Evolutionary conservation across 23 tunicate species (phyloP).

Genomic region (Phallusia fumigata): DNA sequence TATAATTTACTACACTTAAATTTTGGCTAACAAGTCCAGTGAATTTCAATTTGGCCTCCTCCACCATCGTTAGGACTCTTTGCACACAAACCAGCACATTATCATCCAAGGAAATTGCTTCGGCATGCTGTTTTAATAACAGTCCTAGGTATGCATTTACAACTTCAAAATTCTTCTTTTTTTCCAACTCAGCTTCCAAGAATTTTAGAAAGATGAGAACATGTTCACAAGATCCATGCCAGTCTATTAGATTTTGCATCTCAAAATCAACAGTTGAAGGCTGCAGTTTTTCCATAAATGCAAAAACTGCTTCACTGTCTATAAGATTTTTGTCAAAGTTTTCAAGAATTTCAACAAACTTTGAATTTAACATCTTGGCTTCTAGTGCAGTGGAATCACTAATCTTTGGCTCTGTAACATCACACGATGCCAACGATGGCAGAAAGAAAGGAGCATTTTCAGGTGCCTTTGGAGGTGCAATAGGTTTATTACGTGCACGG

Average conservation of each 20-base stretch:
- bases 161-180: slow-evolving; percentile 73
- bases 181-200: slow-evolving; percentile 28
- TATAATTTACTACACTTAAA: slow-evolving; percentile 60
- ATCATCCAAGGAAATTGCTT: slow-evolving; percentile 15
- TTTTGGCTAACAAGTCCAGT: slow-evolving; percentile 47
- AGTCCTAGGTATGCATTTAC: slow-evolving; percentile 72
- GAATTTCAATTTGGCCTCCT: slow-evolving; percentile 29
- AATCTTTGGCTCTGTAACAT: neutral
- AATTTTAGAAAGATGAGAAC: slow-evolving; percentile 35
- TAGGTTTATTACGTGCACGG: slow-evolving; percentile 78
- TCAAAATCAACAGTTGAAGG: slow-evolving; percentile 77
- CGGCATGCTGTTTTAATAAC: slow-evolving; percentile 58
- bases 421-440: slow-evolving; percentile 15
- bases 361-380: neutral
- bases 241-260: slow-evolving; percentile 53
- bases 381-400: neutral
- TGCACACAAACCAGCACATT: slow-evolving; percentile 17
- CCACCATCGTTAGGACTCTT: slow-evolving; percentile 26
- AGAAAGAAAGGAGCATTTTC: slow-evolving; percentile 91
- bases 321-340: neutral
- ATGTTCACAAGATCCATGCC: slow-evolving; percentile 17
- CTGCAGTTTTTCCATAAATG: slow-evolving; percentile 47
- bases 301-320: slow-evolving; percentile 24
- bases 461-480: slow-evolving; percentile 76
- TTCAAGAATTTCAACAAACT: neutral